Evolutionary conservation across 92 coral and sea anemone species (phyloP), one percentile per base, ranked within the genome.

Genomic region (Epizoanthus illoricatus): DNA sequence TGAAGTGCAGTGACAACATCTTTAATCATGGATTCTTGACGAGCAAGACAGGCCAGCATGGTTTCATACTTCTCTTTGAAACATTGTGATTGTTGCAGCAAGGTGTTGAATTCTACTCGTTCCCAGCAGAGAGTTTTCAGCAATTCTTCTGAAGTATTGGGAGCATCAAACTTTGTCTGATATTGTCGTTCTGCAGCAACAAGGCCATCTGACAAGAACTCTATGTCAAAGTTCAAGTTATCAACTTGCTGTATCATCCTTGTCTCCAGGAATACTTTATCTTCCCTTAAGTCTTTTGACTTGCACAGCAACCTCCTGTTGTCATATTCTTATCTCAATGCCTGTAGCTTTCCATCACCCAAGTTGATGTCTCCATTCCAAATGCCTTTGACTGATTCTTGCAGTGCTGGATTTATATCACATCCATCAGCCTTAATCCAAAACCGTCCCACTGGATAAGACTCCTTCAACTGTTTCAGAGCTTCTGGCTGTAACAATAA

Each of bases 101-200:
- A 72, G 17, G 90, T 76, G 59, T 80, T 91, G 79, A n/a, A 91
- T 55, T 91, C 90, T 2, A 91, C 95, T 80, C 87, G 60, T 84
- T 86, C 92, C 94, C 94, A 91, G 54, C 92, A 91, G 5, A 91
- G 81, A 12, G 73, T 81, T 80, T 83, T 91, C 78, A 91, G 40
- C 49, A 84, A 16, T 11, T 83, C 45, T 40, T 73, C 73, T 3
- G 94, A 86, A 20, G 86, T 56, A 40, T 57, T 91, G 20, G 87
- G 91, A 0, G 90, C 15, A 47, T 86, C 72, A 28, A 84, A 86
- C 61, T 86, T 90, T 20, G 62, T 65, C 41, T 79, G 59, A 55
- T 86, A 90, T 12, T 72, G 42, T 60, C 71, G 47, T 19, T 84
- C 85, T 24, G 88, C 86, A 11, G 42, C 56, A 69, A 28, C 33